Evolutionary conservation across 2,888 invertebrate genomes (phyloP), one percentile per base, ranked within the genome.

Genomic region (Actias luna): DNA sequence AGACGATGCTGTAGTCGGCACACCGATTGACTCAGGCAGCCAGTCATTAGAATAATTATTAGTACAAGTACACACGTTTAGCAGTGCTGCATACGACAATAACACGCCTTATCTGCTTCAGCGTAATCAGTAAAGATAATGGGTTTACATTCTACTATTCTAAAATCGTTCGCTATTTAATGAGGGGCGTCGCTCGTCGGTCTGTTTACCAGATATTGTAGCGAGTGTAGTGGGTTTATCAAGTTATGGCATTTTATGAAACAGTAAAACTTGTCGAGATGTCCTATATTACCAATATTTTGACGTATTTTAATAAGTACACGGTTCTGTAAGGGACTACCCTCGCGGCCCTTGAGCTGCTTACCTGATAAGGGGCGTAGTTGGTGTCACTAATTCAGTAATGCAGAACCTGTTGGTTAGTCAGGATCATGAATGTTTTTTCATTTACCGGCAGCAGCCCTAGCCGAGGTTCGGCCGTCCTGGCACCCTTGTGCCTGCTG

Each of bases 21-120:
- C n/a, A n/a, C n/a, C n/a, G n/a, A n/a, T n/a, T n/a, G n/a, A n/a
- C n/a, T n/a, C n/a, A n/a, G n/a, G 42, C n/a, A 42, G 18, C 42
- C 8, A 18, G 42, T 18, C 18, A 42, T n/a, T 25, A 25, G 12
- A 25, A 22, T 22, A 25, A 22, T 50, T 50, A 50, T 12, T 50
- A 10, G 22, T 12, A 10, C 16, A 7, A 18, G 18, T 42, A 18
- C 18, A 42, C 39, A 16, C 8, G 25, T 25, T 25, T 46, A 2
- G 1, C 46, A 50, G 46, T n/a, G n/a, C 12, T 25, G 22, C 46
- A 25, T 25, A 25, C 2, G 16, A 55, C 55, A 3, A 8, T 42
- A 62, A 62, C 57, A 58, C 33, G 31, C 42, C 29, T 62, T 62
- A 62, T 62, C 61, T 55, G n/a, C 12, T 62, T 31, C 31, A 8